Conservation (phyloP, 1,140 invertebrate genomes). For the Ceratina japonica region DNA sequence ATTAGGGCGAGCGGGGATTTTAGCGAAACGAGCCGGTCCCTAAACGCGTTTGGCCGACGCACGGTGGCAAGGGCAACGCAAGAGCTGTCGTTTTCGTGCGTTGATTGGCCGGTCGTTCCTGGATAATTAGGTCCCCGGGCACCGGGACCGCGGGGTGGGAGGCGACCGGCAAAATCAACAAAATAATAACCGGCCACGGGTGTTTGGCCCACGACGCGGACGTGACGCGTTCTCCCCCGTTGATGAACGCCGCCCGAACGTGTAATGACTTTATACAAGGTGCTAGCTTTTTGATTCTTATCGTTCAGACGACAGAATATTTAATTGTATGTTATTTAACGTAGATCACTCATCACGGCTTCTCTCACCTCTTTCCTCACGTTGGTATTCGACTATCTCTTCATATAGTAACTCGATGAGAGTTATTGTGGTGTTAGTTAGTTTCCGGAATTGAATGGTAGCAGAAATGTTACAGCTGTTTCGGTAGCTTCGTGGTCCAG, state of each 20-base stretch:
- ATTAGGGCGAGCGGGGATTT: constrained; percentile 35
- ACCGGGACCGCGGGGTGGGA: constrained; percentile 21
- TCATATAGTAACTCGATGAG: no score
- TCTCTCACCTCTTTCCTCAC: no score
- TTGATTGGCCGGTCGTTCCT: constrained; percentile 47
- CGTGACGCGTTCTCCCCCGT: constrained; percentile 20
- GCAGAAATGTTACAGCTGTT: no score
- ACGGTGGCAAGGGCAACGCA: constrained; percentile 1
- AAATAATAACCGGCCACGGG: constrained; percentile 65
- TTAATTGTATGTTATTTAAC: no score
- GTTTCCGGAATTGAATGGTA: no score
- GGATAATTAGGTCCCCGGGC: constrained; percentile 60
- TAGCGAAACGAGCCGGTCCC: constrained; percentile 27
- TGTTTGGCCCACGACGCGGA: constrained; percentile 55
- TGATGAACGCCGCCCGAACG: constrained; percentile 44
- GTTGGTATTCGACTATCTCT: no score
- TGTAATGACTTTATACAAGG: constrained; percentile 29
- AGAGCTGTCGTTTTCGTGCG: constrained; percentile 41
- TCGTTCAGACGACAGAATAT: no score
- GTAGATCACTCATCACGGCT: no score
- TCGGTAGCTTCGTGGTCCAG: no score
- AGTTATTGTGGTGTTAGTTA: no score
- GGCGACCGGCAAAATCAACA: constrained; percentile 64
- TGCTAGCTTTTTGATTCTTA: no score
- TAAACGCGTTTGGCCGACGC: constrained; percentile 23